Base-by-base conservation (phyloP, 2,113 vertebrate genomes). In the Cyprinodon variegatus region DNA sequence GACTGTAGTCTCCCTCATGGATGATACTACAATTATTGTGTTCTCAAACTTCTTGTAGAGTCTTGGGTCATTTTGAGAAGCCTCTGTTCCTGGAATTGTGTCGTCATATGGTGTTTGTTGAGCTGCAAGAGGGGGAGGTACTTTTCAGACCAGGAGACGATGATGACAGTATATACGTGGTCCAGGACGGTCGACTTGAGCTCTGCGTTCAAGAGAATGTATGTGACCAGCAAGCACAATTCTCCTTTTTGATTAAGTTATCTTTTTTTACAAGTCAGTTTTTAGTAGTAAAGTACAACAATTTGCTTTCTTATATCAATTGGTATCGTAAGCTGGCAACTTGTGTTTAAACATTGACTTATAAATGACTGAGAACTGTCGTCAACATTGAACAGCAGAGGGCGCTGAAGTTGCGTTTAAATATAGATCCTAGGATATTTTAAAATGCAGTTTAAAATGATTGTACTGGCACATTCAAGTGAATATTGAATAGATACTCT, bases 11-110 rank as follows among this genome's bases (percentile, higher is more conserved):
- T 73, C 36, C 14, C 20, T 37, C 10, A 2, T 10, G 8, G 14
- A 36, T 14, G 0, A 2, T 43, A 39, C 46, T 3, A 11, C 43
- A 4, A 74, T 70, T 12, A 71, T 15, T 70, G 11, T 86, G 7
- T 71, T 77, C 41, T 68, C 4, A 15, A 64, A 63, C 70, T 66
- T 72, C 9, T 67, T 85, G 17, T 88, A 99, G 98, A 91, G 98
- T 99, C 20, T 94, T 99, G 45, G 98, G 98, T 8, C 97, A 99
- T 93, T 99, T 99, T 89, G 97, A 99, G 90, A 99, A 99, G 84
- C 98, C 97, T 0, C 92, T 99, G 41, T 99, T 99, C 87, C 93
- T 99, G 82, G 98, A 99, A 69, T 92, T 99, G 61, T 99, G 98
- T 91, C 97, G 97, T 29, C 96, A 99, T 93, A 98, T 99, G 97